Percentiles rank a stretch among this genome's conserved stretches.
Evolutionary conservation across 1,140 invertebrate genomes (phyloP).

Genomic region (Euura lappo): DNA sequence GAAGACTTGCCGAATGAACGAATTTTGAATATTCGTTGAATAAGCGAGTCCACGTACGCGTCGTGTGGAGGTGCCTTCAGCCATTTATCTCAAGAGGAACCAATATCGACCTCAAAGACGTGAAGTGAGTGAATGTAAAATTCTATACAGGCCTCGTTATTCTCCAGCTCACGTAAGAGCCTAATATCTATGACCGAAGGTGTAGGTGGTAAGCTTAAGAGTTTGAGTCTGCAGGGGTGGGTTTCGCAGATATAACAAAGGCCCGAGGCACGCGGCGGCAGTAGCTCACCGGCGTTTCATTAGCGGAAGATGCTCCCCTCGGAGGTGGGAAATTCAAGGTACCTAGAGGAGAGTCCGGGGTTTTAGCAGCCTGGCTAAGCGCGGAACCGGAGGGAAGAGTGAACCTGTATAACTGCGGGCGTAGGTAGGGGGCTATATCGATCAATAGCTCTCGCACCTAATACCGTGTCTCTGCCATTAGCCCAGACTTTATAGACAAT

Average conservation of each 20-base stretch:
- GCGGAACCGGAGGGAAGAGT: background rate
- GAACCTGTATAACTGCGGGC: background rate
- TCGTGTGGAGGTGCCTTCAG: no score
- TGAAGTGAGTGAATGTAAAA: background rate
- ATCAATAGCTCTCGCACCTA: constrained; percentile 35
- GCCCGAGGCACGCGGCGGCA: constrained; percentile 55
- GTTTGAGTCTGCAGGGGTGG: background rate
- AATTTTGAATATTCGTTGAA: no score
- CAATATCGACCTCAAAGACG: no score
- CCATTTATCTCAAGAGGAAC: no score
- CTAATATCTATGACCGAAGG: background rate
- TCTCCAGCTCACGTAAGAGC: constrained; percentile 4
- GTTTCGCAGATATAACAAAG: constrained; percentile 33
- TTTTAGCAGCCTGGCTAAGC: background rate
- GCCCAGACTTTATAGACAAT: background rate
- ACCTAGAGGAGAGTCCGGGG: constrained; percentile 30
- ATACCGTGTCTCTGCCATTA: constrained; percentile 31
- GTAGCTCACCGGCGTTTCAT: constrained; percentile 61
- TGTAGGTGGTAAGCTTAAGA: background rate
- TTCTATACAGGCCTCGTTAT: background rate
- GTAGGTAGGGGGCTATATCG: constrained; percentile 44
- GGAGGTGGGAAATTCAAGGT: constrained; percentile 36
- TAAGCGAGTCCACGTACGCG: no score
- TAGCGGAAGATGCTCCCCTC: constrained; percentile 59
- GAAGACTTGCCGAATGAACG: no score